Percentiles rank a stretch among this genome's conserved stretches.
phyloP scores from a whole-genome alignment of 2,797 vertebrate genomes.

The Lophotriccus pileatus region DNA sequence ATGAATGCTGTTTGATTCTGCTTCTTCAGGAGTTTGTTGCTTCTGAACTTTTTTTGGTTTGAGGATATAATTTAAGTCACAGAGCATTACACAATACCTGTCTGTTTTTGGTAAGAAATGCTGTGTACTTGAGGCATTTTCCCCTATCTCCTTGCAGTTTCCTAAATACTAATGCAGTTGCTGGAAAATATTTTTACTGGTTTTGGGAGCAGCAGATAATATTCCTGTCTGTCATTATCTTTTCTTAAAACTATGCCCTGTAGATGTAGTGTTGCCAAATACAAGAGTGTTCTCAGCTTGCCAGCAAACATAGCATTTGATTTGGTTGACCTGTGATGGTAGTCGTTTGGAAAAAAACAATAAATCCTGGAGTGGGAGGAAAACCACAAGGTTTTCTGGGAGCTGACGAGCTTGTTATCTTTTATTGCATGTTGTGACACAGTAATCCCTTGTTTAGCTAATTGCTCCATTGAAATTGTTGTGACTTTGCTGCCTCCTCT shows the following conservation, averaged over 20 bases:
- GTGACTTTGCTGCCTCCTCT: conserved; percentile 30
- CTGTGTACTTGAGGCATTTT: neutral
- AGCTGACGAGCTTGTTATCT: neutral
- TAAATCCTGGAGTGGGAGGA: neutral
- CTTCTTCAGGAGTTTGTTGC: neutral
- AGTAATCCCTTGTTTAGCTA: conserved; percentile 5
- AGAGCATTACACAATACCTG: neutral
- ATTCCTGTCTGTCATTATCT: neutral
- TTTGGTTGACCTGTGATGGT: neutral
- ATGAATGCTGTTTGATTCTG: neutral
- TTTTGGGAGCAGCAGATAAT: neutral
- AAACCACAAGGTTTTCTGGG: neutral
- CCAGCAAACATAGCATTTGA: neutral
- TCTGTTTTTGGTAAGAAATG: neutral
- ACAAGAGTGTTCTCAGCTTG: neutral
- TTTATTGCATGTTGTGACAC: conserved; percentile 7
- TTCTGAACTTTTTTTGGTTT: neutral
- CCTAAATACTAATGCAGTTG: neutral
- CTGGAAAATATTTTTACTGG: neutral
- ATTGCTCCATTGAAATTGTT: conserved; percentile 11
- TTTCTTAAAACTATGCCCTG: neutral
- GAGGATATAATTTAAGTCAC: neutral
- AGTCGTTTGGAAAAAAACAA: neutral
- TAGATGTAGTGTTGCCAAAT: neutral
- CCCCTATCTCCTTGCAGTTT: neutral